Evolutionary conservation across 2,113 vertebrate species (phyloP).

Genomic region (cattle (Bos taurus)): DNA sequence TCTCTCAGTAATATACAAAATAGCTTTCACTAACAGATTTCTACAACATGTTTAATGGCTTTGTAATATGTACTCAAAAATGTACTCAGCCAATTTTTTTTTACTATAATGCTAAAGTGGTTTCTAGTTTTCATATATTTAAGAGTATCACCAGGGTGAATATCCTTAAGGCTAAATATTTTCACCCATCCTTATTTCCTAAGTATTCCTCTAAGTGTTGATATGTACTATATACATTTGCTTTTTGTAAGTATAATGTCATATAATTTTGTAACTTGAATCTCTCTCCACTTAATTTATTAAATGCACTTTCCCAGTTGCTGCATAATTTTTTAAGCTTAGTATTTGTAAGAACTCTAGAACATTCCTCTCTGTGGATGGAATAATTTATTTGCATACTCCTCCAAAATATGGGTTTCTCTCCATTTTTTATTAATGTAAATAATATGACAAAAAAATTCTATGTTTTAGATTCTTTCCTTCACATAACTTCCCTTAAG

Average conservation of each 20-base stretch:
- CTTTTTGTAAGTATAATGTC: neutral
- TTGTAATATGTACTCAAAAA: neutral
- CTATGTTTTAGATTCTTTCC: neutral
- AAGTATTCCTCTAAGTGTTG: neutral
- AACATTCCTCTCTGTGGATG: neutral
- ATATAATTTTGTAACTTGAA: conserved; percentile 14
- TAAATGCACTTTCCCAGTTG: neutral
- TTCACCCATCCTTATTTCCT: neutral
- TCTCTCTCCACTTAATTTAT: neutral
- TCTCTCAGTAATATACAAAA: neutral
- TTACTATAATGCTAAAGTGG: neutral
- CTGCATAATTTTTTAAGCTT: neutral
- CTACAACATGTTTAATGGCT: conserved; percentile 7
- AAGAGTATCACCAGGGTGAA: neutral
- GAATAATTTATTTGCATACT: neutral
- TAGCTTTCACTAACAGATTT: neutral
- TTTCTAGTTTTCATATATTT: conserved; percentile 17
- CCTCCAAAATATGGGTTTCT: neutral
- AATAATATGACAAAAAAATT: neutral
- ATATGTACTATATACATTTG: neutral
- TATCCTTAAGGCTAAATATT: neutral
- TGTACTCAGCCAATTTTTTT: neutral
- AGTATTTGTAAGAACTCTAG: neutral
- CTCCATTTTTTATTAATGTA: conserved; percentile 7
- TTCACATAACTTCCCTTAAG: neutral